phyloP scores from a whole-genome alignment of 2,113 vertebrate genomes.

The Dinomys branickii region DNA sequence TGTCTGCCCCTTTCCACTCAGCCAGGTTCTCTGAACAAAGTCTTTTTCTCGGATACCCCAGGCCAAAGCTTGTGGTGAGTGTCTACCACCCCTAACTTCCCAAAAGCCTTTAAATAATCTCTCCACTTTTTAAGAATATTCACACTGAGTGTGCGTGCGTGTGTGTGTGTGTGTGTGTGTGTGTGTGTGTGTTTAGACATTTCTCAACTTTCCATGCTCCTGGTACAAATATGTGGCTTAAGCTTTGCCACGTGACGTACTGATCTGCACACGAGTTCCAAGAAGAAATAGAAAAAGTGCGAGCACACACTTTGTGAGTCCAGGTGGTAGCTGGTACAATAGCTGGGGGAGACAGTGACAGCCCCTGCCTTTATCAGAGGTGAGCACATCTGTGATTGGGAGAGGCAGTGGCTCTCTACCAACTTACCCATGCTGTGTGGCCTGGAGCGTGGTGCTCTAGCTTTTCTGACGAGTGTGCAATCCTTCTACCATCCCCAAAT shows the following conservation, averaged over 20 bases:
- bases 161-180: background rate
- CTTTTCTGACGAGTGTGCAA: background rate
- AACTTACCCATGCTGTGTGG: background rate
- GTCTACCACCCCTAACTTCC: background rate
- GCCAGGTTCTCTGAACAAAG: background rate
- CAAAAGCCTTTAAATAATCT: background rate
- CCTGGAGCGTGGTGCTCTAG: background rate
- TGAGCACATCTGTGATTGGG: background rate
- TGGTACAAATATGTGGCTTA: background rate
- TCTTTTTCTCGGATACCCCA: background rate
- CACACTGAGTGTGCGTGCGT: background rate
- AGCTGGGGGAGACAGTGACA: background rate
- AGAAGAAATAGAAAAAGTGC: background rate
- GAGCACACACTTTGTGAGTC: background rate
- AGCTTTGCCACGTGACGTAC: background rate
- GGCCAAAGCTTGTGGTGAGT: background rate
- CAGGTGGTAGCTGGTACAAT: background rate
- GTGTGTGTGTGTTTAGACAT: background rate
- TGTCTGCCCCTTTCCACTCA: background rate
- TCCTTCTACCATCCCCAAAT: background rate
- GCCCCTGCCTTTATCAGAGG: background rate
- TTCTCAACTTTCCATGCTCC: background rate
- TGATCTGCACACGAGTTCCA: background rate
- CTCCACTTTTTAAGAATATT: background rate
- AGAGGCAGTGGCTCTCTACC: background rate